Conservation (phyloP, 2,888 invertebrate genomes). For the Camptogramma bilineatum region DNA sequence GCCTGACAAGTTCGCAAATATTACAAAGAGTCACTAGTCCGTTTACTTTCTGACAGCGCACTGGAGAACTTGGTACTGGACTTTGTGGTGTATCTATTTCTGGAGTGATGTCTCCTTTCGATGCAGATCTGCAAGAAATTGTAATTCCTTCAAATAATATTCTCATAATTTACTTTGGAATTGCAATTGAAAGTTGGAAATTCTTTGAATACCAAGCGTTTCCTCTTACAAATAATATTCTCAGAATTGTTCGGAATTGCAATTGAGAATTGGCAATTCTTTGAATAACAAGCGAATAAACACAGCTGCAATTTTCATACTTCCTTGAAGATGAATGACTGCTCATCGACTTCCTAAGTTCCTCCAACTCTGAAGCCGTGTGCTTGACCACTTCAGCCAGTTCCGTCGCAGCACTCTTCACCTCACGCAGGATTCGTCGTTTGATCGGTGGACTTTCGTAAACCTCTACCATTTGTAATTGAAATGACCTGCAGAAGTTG, state of each 20-base stretch:
- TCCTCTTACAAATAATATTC: background rate
- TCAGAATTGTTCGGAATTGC: too few species aligned
- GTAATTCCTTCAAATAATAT: background rate
- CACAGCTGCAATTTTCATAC: constrained; percentile 42
- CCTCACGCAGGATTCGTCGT: constrained; percentile 43
- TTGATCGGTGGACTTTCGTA: constrained; percentile 27
- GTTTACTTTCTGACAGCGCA: constrained; percentile 56
- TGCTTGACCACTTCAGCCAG: constrained; percentile 54
- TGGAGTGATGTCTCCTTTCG: constrained; percentile 49
- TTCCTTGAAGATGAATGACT: constrained; percentile 46
- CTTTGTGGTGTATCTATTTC: constrained; percentile 69
- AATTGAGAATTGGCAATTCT: background rate
- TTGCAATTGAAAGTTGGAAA: background rate
- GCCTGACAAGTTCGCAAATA: constrained; percentile 67
- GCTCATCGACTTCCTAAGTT: constrained; percentile 53
- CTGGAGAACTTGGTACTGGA: constrained; percentile 69
- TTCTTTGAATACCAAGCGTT: too few species aligned
- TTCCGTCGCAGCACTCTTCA: constrained; percentile 57
- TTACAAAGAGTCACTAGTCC: constrained; percentile 53
- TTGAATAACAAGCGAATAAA: too few species aligned
- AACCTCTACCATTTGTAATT: constrained; percentile 27
- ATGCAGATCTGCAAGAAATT: constrained; percentile 42
- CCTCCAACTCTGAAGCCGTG: constrained; percentile 60
- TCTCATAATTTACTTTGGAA: too few species aligned
- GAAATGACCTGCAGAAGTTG: constrained; percentile 25